phyloP scores from a whole-genome alignment of 2,888 invertebrate species.

The Ypsolopha sequella region DNA sequence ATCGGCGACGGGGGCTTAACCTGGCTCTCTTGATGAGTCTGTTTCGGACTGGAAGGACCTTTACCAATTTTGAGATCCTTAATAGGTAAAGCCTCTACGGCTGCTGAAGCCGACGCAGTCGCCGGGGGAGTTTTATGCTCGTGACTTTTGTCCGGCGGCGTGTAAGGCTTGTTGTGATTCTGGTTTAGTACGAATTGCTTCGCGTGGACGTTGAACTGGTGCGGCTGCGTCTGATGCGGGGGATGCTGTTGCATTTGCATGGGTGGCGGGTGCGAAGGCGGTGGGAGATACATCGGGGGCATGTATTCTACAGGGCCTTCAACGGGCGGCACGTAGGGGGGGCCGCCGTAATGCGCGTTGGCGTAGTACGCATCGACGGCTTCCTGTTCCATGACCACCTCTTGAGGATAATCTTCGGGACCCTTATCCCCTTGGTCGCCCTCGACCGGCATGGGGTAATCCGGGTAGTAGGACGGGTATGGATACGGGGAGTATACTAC shows the following conservation, averaged over 20 bases:
- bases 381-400: conserved; percentile 62
- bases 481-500: conserved; percentile 57
- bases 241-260: conserved; percentile 37
- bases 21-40: conserved; percentile 24
- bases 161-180: conserved; percentile 32
- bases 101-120: conserved; percentile 23
- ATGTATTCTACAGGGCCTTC: conserved; percentile 53
- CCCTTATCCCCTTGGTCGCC: conserved; percentile 48
- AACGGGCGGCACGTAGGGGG: conserved; percentile 47
- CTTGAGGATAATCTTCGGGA: conserved; percentile 57
- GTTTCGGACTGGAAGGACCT: conserved; percentile 50
- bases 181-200: conserved; percentile 61
- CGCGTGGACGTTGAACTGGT: conserved; percentile 64
- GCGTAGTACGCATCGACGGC: conserved; percentile 62
- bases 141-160: conserved; percentile 33
- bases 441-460: conserved; percentile 57
- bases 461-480: conserved; percentile 59
- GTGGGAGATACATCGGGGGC: conserved; percentile 54
- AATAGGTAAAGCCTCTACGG: conserved; percentile 47
- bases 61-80: conserved; percentile 56
- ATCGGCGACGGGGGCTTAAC: conserved; percentile 24
- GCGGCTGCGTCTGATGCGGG: conserved; percentile 42
- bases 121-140: conserved; percentile 31
- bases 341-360: conserved; percentile 43
- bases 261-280: conserved; percentile 43